Evolutionary conservation across 2,888 invertebrate genomes (phyloP), one percentile per base, ranked within the genome.

Genomic region (Diploptera punctata): DNA sequence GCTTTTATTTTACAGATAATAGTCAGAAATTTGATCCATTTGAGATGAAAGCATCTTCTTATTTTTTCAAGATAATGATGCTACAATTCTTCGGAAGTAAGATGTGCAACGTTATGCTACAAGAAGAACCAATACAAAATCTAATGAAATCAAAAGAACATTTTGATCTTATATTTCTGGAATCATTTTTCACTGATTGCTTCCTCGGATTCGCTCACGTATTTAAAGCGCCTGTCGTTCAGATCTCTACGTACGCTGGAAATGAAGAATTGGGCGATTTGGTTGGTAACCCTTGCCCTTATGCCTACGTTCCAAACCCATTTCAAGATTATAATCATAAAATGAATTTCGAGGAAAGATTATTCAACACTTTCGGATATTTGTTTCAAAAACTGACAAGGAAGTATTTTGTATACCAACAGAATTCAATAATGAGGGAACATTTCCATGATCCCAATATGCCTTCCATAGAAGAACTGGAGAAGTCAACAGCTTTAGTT

Each of bases 241-340:
- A 81, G 0, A 78, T 83, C 9, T 84, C 84, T 77, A 84, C 86
- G 0, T 73, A 85, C 47, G 85, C 84, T 18, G 81, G 83, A 54
- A 82, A 81, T 68, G 80, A 81, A 57, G 83, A 83, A 79, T 82
- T 85, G 76, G 85, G 84, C 70, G 82, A 83, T 61, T 81, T 83
- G 73, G 82, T 85, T 80, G 86, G 85, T 1, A 80, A 84, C 65
- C 83, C 86, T 2, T 80, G 81, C 0, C 84, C 86, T 0, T 83
- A 83, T 78, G 84, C 87, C 0, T 84, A 84, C 77, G 82, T 86
- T 33, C 86, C 87, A 0, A 84, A 86, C 67, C 80, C 83, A 13
- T 83, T 89, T 68, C 73, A 85, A 47, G 86, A 84, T 33, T 84
- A 86, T 18, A 79, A 81, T 0, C 82, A 82, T 44, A 79, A 83